Evolutionary conservation across 2,797 vertebrate genomes (phyloP).

Genomic region (Epinephelus malabaricus): DNA sequence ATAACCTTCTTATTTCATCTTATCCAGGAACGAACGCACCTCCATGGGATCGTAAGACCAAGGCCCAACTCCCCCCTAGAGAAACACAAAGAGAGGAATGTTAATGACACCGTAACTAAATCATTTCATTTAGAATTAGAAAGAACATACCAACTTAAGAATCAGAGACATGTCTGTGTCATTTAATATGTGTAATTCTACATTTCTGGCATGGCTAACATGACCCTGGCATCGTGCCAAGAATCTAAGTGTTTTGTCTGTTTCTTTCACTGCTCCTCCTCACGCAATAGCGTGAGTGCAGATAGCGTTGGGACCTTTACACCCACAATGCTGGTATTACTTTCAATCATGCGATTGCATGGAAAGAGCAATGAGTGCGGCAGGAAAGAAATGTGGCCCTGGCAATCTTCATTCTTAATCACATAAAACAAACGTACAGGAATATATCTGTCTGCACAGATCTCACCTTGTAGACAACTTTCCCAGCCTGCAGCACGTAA

Average conservation of each 20-base stretch:
- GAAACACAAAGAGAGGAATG: conserved; percentile 31
- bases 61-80: conserved; percentile 90
- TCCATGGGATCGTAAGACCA: conserved; percentile 90
- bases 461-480: conserved; percentile 92
- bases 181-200: neutral
- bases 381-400: neutral
- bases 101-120: neutral
- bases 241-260: conserved; percentile 5
- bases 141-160: neutral
- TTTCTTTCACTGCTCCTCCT: conserved; percentile 4
- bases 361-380: neutral
- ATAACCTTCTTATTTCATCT: conserved; percentile 76
- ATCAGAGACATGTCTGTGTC: neutral
- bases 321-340: neutral
- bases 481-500: conserved; percentile 90
- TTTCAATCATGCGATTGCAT: conserved; percentile 1
- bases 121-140: neutral
- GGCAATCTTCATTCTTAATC: neutral
- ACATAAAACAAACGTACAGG: neutral
- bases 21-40: conserved; percentile 89
- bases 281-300: conserved; percentile 6
- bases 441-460: neutral
- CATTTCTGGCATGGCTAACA: neutral
- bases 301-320: neutral
- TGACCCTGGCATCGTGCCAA: conserved; percentile 24